phyloP scores from a whole-genome alignment of 2,888 invertebrate species.

The Crepidodera aurea region DNA sequence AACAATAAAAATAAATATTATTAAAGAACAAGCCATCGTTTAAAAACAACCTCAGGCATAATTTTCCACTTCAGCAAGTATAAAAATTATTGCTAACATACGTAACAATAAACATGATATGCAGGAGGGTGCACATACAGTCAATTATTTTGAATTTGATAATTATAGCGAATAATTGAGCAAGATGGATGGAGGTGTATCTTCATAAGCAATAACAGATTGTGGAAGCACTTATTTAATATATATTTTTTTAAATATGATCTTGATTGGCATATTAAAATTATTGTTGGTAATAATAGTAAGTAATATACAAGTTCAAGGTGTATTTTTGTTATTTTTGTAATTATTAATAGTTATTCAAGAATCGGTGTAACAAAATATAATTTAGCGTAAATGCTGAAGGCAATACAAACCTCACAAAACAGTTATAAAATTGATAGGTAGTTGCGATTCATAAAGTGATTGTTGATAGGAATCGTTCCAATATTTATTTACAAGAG shows the following conservation, averaged over 20 bases:
- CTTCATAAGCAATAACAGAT: neutral
- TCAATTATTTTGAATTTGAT: conserved; percentile 10
- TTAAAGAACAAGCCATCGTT: neutral
- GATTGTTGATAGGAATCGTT: conserved; percentile 22
- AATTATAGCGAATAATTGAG: neutral
- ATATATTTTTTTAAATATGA: too few relatives aligned
- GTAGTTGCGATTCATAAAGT: conserved; percentile 21
- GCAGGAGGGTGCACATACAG: conserved; percentile 9
- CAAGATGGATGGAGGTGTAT: neutral
- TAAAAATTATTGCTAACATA: neutral
- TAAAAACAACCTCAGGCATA: neutral
- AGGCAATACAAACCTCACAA: conserved; percentile 19
- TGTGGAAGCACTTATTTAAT: neutral
- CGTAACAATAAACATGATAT: conserved; percentile 6
- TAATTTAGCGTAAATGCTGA: conserved; percentile 6
- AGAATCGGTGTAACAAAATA: too few relatives aligned
- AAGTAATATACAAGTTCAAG: too few relatives aligned
- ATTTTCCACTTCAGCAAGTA: conserved; percentile 4
- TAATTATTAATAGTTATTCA: too few relatives aligned
- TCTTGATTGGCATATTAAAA: too few relatives aligned
- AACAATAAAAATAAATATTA: neutral
- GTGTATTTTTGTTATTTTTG: too few relatives aligned
- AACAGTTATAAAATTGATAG: conserved; percentile 32
- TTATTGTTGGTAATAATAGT: too few relatives aligned
- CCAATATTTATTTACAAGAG: conserved; percentile 28